phyloP scores from a whole-genome alignment of 2,888 invertebrate species.

The Eurois occulta region DNA sequence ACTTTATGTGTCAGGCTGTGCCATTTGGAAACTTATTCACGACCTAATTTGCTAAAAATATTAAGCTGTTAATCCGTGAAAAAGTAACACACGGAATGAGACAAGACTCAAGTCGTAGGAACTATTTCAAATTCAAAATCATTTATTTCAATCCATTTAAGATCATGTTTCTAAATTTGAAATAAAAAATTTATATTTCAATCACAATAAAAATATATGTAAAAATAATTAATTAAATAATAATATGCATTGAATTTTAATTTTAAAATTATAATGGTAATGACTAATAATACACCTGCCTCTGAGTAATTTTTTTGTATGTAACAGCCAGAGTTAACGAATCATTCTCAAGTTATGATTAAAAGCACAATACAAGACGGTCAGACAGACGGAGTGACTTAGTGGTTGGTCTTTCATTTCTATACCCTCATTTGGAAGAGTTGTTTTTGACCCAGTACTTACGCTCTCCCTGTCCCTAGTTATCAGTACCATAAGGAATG shows the following conservation, averaged over 20 bases:
- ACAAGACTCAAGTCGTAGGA: neutral
- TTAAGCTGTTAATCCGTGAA: neutral
- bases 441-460: conserved; percentile 1
- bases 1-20: neutral
- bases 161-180: no score
- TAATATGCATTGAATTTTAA: no score
- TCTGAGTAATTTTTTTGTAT: no score
- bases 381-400: neutral
- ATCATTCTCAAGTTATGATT: neutral
- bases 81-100: neutral
- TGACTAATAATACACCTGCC: no score
- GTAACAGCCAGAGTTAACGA: neutral
- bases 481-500: neutral
- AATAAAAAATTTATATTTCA: no score
- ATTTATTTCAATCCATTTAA: no score
- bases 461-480: neutral
- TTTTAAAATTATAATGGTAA: no score
- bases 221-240: no score
- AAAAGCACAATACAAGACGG: no score
- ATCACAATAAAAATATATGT: no score
- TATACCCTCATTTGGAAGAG: neutral
- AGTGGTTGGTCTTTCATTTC: neutral
- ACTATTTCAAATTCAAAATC: no score
- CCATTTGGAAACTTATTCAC: neutral
- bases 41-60: neutral